These are phyloP conservation scores for Ricordea florida DNA, from an alignment of 92 coral and sea anemone genomes.

Conservation along the genomic window DNA sequence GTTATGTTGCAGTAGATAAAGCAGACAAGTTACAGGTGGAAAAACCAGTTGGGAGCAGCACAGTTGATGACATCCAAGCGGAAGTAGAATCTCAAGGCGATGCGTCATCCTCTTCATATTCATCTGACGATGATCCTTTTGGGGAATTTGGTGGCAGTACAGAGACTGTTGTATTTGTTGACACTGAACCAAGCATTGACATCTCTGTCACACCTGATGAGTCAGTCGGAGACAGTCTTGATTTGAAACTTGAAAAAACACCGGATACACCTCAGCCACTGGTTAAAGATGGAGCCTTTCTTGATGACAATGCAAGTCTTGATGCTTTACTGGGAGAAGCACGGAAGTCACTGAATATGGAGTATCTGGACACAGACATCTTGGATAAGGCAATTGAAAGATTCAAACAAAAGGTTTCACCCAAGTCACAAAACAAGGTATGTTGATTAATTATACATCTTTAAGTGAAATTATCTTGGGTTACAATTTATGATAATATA, in stretches of 20 bases:
- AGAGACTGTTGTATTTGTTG: constrained; percentile 75
- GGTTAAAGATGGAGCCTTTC: not conserved
- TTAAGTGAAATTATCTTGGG: too few species aligned
- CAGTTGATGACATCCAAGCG: not conserved
- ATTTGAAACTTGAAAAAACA: constrained; percentile 4
- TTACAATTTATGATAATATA: too few species aligned
- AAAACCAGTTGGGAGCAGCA: not conserved
- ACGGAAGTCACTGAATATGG: constrained; percentile 67
- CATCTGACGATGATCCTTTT: constrained; percentile 73
- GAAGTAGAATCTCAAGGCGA: constrained; percentile 41
- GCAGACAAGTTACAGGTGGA: too few species aligned
- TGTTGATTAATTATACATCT: not conserved
- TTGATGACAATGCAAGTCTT: constrained; percentile 55
- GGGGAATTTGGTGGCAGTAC: constrained; percentile 67
- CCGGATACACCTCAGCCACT: not conserved
- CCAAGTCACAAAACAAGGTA: constrained; percentile 62
- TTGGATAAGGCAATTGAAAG: constrained; percentile 92
- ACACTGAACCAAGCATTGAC: constrained; percentile 17
- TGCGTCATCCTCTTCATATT: constrained; percentile 62
- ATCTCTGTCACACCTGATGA: constrained; percentile 14
- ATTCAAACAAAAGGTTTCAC: constrained; percentile 78
- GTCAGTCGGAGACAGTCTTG: constrained; percentile 15
- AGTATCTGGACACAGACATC: constrained; percentile 72
- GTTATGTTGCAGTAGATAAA: too few species aligned
- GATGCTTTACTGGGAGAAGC: constrained; percentile 74